phyloP scores from a whole-genome alignment of 2,797 vertebrate genomes.

The Microcaecilia unicolor region DNA sequence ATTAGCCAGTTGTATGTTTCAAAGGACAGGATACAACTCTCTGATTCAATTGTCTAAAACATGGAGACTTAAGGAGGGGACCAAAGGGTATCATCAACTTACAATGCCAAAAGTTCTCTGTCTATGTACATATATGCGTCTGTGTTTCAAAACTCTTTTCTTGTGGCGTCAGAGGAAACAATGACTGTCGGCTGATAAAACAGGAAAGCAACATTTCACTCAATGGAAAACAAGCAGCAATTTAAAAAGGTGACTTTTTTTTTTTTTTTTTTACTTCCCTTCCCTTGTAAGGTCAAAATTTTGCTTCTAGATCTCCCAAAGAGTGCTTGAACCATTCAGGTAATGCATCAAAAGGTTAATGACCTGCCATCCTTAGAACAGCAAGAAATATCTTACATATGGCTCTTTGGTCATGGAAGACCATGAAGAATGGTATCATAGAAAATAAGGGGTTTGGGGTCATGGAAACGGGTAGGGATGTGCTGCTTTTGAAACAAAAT shows the following conservation, averaged over 20 bases:
- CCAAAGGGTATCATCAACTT: not conserved
- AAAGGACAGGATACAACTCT: too few species aligned
- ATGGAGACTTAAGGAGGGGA: not conserved
- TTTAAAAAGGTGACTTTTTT: not conserved
- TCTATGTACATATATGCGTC: slow-evolving; percentile 28
- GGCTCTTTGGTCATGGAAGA: too few species aligned
- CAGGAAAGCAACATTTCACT: slow-evolving; percentile 26
- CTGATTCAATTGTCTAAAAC: not conserved
- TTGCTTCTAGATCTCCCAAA: not conserved
- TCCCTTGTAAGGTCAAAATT: not conserved
- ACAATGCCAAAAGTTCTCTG: slow-evolving; percentile 2
- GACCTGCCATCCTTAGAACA: slow-evolving; percentile 22
- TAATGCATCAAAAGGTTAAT: slow-evolving; percentile 28
- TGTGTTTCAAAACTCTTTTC: slow-evolving; percentile 4
- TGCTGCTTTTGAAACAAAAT: too few species aligned
- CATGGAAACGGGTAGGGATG: too few species aligned
- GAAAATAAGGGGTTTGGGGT: too few species aligned
- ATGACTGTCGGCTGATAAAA: slow-evolving; percentile 20
- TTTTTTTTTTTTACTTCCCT: too few species aligned
- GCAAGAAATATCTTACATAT: slow-evolving; percentile 42
- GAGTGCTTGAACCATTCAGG: not conserved
- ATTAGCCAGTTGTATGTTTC: not conserved
- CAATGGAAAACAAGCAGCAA: not conserved
- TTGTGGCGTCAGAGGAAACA: slow-evolving; percentile 41
- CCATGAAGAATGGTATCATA: too few species aligned